A percentile compares a stretch with the other conserved stretches of the same genome.
phyloP scores from a whole-genome alignment of 2,113 vertebrate genomes.

The Pyrgilauda ruficollis region DNA sequence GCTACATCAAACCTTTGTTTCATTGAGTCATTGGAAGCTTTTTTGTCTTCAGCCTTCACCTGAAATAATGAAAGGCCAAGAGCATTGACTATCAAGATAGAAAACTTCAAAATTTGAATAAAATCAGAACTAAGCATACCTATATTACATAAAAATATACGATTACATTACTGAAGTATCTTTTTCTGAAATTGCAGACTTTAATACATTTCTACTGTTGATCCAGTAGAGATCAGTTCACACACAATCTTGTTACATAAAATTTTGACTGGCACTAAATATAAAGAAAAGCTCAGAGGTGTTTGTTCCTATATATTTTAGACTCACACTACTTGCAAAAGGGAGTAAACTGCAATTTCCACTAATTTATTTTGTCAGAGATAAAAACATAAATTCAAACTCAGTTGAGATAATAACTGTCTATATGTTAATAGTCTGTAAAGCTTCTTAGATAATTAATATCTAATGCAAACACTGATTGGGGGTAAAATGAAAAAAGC shows the following conservation, averaged over 20 bases:
- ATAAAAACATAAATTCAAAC: background rate
- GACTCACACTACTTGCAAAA: background rate
- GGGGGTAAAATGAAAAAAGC: background rate
- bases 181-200: background rate
- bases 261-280: background rate
- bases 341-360: background rate
- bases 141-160: background rate
- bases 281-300: background rate
- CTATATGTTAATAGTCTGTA: background rate
- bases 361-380: background rate
- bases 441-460: background rate
- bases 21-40: slow-evolving; percentile 81
- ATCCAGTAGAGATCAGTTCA: background rate
- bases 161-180: background rate
- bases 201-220: background rate
- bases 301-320: background rate
- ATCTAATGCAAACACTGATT: background rate
- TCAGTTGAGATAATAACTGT: background rate
- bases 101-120: background rate
- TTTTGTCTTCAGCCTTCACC: slow-evolving; percentile 89
- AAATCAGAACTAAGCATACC: background rate
- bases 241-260: background rate
- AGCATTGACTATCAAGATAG: background rate
- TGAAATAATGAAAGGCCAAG: slow-evolving; percentile 58
- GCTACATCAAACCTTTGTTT: slow-evolving; percentile 84